Conservation (phyloP, 2,797 vertebrate genomes). For the Peromyscus attwateri region DNA sequence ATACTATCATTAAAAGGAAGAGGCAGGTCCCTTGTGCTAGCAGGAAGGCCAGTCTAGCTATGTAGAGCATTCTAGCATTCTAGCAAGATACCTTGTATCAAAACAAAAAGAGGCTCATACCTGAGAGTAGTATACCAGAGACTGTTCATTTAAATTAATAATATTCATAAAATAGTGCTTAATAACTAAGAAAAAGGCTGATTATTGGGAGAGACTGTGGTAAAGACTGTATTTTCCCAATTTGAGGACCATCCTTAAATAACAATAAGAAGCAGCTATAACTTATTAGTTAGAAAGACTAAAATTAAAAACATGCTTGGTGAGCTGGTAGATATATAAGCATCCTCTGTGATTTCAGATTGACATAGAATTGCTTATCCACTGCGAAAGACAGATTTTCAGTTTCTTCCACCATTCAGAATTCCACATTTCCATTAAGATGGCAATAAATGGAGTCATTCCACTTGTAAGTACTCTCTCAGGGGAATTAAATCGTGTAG, state of each 20-base stretch:
- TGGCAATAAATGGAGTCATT: too few species aligned
- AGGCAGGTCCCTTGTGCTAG: too few species aligned
- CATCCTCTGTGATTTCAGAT: neutral
- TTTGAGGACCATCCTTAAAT: neutral
- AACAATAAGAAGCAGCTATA: neutral
- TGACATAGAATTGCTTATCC: neutral
- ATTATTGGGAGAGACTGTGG: neutral
- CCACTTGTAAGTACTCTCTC: too few species aligned
- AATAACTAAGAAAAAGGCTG: neutral
- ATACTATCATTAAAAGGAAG: neutral
- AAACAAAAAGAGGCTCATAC: too few species aligned
- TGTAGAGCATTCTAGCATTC: too few species aligned
- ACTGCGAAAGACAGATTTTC: neutral
- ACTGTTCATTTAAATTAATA: neutral
- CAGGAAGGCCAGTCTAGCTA: too few species aligned
- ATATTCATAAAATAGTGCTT: neutral
- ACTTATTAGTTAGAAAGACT: neutral
- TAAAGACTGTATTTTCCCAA: neutral
- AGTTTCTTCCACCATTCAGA: neutral
- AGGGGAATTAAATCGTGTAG: too few species aligned
- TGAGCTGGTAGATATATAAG: rapidly evolving
- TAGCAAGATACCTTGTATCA: too few species aligned
- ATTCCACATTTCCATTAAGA: neutral
- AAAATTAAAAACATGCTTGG: neutral
- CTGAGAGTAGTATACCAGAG: neutral